Conservation (phyloP, 2,113 vertebrate genomes). For the Syrmaticus mikado region DNA sequence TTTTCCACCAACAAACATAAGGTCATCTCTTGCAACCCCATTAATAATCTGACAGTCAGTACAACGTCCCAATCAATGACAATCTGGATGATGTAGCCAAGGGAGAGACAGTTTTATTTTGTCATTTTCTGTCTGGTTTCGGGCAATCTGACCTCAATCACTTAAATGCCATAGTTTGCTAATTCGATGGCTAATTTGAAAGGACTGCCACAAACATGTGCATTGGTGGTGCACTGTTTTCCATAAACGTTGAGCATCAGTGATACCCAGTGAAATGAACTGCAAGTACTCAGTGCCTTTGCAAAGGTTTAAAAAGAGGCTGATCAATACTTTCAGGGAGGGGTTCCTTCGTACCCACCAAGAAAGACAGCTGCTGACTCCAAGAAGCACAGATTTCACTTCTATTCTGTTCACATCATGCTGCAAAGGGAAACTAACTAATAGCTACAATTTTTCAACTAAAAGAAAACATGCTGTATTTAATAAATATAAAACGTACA, state of each 20-base stretch:
- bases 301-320: neutral
- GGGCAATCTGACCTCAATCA: neutral
- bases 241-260: neutral
- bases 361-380: neutral
- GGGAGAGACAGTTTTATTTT: neutral
- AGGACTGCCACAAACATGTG: neutral
- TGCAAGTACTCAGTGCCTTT: neutral
- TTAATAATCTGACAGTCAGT: neutral
- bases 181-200: neutral
- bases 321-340: neutral
- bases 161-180: neutral
- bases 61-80: neutral
- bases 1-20: neutral
- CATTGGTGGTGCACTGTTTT: neutral
- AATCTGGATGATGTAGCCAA: rapidly evolving
- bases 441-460: neutral
- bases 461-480: neutral
- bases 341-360: neutral
- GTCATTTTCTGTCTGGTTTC: neutral
- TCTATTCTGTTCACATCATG: neutral
- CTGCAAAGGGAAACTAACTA: neutral
- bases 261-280: neutral
- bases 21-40: neutral
- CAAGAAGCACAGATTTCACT: neutral
- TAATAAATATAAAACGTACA: neutral